Percentiles rank a stretch among this genome's conserved stretches.
These are phyloP conservation scores for Calypte anna DNA, from an alignment of 2,113 vertebrate genomes.

Conservation along the genomic window DNA sequence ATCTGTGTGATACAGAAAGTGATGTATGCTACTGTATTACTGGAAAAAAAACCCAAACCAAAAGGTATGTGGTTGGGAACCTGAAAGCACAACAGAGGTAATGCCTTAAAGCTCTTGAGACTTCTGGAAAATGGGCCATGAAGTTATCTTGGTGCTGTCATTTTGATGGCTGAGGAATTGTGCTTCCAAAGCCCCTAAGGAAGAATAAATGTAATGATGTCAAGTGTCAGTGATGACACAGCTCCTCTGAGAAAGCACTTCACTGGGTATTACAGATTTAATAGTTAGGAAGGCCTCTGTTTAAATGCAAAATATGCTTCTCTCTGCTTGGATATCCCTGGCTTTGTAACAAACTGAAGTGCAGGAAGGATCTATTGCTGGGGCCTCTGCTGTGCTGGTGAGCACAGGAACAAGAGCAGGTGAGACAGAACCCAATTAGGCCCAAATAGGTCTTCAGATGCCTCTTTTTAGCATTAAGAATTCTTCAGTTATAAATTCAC, in stretches of 20 bases:
- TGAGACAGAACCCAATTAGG: background rate
- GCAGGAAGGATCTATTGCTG: background rate
- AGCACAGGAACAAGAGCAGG: background rate
- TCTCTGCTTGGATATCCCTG: background rate
- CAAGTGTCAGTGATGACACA: background rate
- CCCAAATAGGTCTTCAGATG: background rate
- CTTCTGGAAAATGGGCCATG: background rate
- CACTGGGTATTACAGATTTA: fast-evolving
- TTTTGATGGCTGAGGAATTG: background rate
- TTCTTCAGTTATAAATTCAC: background rate
- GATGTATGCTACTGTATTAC: background rate
- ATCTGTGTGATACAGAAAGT: background rate
- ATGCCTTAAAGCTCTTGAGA: background rate
- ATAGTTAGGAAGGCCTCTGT: background rate
- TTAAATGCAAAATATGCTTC: background rate
- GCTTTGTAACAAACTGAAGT: background rate
- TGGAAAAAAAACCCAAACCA: background rate
- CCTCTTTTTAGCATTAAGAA: background rate
- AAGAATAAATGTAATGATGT: background rate
- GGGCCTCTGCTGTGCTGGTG: background rate
- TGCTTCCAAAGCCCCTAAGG: background rate
- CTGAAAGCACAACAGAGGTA: background rate
- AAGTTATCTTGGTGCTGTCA: background rate
- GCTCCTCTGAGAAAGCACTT: background rate
- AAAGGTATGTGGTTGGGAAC: background rate